These are phyloP conservation scores for Natrix natrix DNA, from an alignment of 2,797 vertebrate species.

Conservation along the genomic window DNA sequence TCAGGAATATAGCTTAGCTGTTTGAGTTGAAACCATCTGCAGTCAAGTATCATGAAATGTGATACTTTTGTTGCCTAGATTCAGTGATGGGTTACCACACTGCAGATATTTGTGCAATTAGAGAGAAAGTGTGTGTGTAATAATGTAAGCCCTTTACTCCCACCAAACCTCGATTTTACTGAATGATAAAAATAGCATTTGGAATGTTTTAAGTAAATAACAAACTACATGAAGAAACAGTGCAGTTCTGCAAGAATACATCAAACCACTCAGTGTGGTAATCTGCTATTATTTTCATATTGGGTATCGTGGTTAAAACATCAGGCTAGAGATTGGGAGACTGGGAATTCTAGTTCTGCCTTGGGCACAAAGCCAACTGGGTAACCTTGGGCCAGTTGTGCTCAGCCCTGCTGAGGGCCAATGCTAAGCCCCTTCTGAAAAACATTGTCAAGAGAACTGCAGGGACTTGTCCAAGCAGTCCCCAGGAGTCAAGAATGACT, in stretches of 20 bases:
- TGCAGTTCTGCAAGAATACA: background rate
- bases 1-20: background rate
- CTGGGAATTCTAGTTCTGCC: background rate
- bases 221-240: background rate
- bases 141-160: background rate
- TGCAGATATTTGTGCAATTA: background rate
- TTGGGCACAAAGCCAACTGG: background rate
- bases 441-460: background rate
- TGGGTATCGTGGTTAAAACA: background rate
- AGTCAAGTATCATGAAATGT: conserved; percentile 17
- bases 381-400: background rate
- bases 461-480: background rate
- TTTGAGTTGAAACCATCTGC: conserved; percentile 10
- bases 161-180: background rate
- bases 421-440: background rate
- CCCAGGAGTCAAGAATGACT: background rate
- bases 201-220: background rate
- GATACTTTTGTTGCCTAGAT: conserved; percentile 21
- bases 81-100: background rate
- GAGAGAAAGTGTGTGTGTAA: background rate
- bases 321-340: background rate
- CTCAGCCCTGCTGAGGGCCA: background rate
- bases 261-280: background rate
- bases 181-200: conserved; percentile 1
- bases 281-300: background rate